These are phyloP conservation scores for Melanostoma mellinum DNA, from an alignment of 2,888 invertebrate species.

Conservation along the genomic window DNA sequence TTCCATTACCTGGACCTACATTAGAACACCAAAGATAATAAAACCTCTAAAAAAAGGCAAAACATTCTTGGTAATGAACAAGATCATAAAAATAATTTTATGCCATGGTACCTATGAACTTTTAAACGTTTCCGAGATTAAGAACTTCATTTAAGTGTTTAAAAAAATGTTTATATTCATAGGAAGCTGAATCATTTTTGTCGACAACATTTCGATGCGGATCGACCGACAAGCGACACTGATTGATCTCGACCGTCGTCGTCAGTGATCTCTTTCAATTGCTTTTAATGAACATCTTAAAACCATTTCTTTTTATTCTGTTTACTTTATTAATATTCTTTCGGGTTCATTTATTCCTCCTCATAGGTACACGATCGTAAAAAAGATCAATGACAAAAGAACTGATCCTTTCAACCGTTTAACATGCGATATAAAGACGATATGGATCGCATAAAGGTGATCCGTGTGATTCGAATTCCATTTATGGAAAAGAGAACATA, in stretches of 20 bases:
- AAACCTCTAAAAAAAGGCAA: not conserved
- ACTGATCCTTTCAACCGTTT: constrained; percentile 27
- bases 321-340: constrained; percentile 59
- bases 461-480: constrained; percentile 19
- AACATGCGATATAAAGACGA: constrained; percentile 23
- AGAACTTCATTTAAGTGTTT: constrained; percentile 34
- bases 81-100: constrained; percentile 34
- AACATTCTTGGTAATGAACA: constrained; percentile 15
- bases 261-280: constrained; percentile 31
- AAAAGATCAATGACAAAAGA: constrained; percentile 59
- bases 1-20: too few relatives aligned
- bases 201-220: constrained; percentile 3
- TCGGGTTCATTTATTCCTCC: constrained; percentile 18
- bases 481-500: constrained; percentile 35
- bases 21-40: not conserved
- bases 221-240: constrained; percentile 8
- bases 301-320: constrained; percentile 12
- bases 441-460: constrained; percentile 29
- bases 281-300: constrained; percentile 33
- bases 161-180: constrained; percentile 33
- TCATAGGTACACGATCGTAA: constrained; percentile 36
- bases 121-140: constrained; percentile 20
- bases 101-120: constrained; percentile 14
- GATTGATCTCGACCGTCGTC: constrained; percentile 58
- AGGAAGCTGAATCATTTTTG: constrained; percentile 28